Base-by-base conservation (phyloP, 1,140 invertebrate genomes). In the Neoseiulus cucumeris region DNA sequence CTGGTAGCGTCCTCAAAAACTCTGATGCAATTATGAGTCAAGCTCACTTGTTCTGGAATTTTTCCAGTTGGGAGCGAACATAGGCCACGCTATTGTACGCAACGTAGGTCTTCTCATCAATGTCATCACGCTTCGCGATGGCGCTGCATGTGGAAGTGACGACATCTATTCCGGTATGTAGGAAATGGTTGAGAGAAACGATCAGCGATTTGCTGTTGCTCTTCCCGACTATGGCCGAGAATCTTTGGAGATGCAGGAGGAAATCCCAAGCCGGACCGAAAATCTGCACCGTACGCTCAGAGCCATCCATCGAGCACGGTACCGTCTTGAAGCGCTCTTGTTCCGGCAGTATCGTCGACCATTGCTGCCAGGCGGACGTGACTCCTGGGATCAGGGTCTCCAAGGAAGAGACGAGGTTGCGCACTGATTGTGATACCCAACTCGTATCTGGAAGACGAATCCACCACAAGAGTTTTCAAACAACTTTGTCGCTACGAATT, bases 181-280 rank as follows among this genome's bases (percentile, higher is more conserved):
- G 51, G 33, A 59, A 59, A 25, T 59, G 51, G 22, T 59, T 59
- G 51, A 59, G 51, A 2, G 51, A 59, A 25, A 59, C 51, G 25
- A 59, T 29, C 25, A 59, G 51, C 1, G 51, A 59, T 59, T 59
- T 59, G 22, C 51, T 59, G 22, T 59, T 59, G 12, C 33, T 25
- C 33, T 33, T 25, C 1, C 51, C 22, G 4, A 59, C 51, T 14
- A 59, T 59, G 51, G 51, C 51, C 33, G 51, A 25, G 9, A 59
- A 59, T 17, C 51, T 25, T 14, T 33, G 51, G 14, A 59, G 33
- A 17, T 33, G 51, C 22, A 59, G 17, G 22, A 59, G 25, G 22
- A 59, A 59, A 9, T 59, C 51, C 51, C 51, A 59, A 14, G 51
- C 51, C 2, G 22, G 51, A 1, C 51, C 51, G 9, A 59, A 59